Evolutionary conservation across 2,113 vertebrate species (phyloP).

Genomic region (Pteropus alecto): DNA sequence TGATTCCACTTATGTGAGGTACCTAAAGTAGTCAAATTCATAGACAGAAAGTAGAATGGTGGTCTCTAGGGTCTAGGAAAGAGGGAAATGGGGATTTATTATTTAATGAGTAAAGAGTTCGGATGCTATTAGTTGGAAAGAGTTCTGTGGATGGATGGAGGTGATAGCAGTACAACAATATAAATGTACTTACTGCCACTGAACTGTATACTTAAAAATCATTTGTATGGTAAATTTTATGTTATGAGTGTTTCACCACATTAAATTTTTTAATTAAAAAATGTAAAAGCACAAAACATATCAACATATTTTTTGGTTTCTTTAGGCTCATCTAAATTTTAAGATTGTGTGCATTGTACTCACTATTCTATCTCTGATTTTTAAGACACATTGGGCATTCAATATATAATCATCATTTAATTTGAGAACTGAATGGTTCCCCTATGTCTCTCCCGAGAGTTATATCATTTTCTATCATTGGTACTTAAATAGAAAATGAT

Average conservation of each 20-base stretch:
- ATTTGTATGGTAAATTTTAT: not conserved
- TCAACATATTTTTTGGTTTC: not conserved
- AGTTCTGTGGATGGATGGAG: not conserved
- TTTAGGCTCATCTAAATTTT: not conserved
- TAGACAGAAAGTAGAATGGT: not conserved
- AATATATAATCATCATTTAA: not conserved
- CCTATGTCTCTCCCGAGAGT: not conserved
- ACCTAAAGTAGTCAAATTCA: not conserved
- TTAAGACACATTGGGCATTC: not conserved
- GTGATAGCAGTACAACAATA: not conserved
- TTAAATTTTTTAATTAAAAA: not conserved
- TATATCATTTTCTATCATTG: not conserved
- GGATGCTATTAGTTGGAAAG: not conserved
- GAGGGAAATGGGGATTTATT: not conserved
- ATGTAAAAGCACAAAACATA: not conserved
- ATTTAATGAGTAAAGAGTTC: not conserved
- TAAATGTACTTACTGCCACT: not conserved
- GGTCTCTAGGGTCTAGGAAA: accelerated
- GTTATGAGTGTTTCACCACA: not conserved
- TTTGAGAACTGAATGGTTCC: not conserved
- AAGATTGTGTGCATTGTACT: not conserved
- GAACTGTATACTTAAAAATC: not conserved
- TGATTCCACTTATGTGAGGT: not conserved
- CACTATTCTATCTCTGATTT: not conserved
- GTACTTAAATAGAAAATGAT: not conserved